Conservation (phyloP, 30 jellyfish, hydroid and myxozoan species). For the Aurelia aurita complex sp. Pacific region DNA sequence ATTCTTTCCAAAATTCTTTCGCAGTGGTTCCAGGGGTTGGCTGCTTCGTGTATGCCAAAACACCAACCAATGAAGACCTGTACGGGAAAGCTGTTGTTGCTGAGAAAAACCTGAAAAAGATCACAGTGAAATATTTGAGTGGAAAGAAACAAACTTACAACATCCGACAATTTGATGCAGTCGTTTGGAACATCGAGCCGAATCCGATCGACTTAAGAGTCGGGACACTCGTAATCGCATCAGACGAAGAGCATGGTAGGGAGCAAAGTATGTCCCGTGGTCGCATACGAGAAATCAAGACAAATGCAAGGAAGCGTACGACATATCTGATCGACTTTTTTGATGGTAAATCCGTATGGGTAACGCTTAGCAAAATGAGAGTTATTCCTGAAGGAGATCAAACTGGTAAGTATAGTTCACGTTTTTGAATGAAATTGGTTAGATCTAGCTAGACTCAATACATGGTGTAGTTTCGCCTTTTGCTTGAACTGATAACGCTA, state of each 20-base stretch:
- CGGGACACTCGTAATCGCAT: conserved; percentile 44
- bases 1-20: background rate
- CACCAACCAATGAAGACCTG: conserved; percentile 38
- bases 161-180: conserved; percentile 69
- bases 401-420: background rate
- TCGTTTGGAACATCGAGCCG: conserved; percentile 89
- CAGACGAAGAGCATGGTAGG: conserved; percentile 57
- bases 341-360: conserved; percentile 39
- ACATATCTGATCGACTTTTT: conserved; percentile 22
- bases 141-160: conserved; percentile 67
- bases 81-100: conserved; percentile 86
- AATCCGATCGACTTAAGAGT: conserved; percentile 48
- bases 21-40: conserved; percentile 89
- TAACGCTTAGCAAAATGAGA: conserved; percentile 15
- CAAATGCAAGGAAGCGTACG: conserved; percentile 49
- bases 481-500: too few species aligned
- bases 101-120: conserved; percentile 52
- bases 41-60: conserved; percentile 78
- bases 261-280: conserved; percentile 40
- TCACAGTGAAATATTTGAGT: conserved; percentile 53
- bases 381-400: conserved; percentile 55
- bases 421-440: background rate
- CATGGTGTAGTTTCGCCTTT: too few species aligned
- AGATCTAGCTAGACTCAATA: too few species aligned
- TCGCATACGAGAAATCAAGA: conserved; percentile 43